Evolutionary conservation across 2,888 invertebrate species (phyloP).

Genomic region (Macaria liturata): DNA sequence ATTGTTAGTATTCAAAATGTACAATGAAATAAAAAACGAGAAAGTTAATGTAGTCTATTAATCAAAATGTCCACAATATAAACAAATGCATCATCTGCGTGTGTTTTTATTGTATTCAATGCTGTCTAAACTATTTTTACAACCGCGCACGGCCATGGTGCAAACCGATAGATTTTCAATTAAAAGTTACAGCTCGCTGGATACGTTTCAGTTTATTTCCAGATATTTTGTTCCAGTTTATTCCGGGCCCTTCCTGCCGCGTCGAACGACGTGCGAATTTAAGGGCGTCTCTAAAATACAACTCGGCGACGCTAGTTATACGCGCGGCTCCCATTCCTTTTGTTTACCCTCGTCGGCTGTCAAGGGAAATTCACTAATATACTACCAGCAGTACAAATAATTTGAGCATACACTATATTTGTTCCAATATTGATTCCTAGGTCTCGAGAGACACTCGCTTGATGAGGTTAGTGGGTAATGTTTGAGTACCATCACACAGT

Average conservation of each 20-base stretch:
- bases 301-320: slow-evolving; percentile 14
- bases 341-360: slow-evolving; percentile 42
- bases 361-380: slow-evolving; percentile 37
- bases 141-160: too few relatives aligned
- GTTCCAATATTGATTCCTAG: slow-evolving; percentile 29
- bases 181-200: too few relatives aligned
- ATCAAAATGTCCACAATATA: too few relatives aligned
- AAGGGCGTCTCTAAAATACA: slow-evolving; percentile 52
- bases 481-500: too few relatives aligned
- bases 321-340: slow-evolving; percentile 38
- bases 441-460: slow-evolving; percentile 14
- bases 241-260: slow-evolving; percentile 77
- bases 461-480: slow-evolving; percentile 5
- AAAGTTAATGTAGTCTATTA: too few relatives aligned
- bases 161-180: too few relatives aligned
- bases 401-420: slow-evolving; percentile 24
- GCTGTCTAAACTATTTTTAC: too few relatives aligned
- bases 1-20: too few relatives aligned
- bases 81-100: too few relatives aligned
- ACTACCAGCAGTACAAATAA: slow-evolving; percentile 32
- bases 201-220: slow-evolving; percentile 65
- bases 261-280: slow-evolving; percentile 74
- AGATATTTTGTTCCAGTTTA: slow-evolving; percentile 77
- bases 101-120: too few relatives aligned
- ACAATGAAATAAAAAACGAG: too few relatives aligned